Evolutionary conservation across 2,113 vertebrate genomes (phyloP), one percentile per base, ranked within the genome.

Genomic region (Sprattus sprattus): DNA sequence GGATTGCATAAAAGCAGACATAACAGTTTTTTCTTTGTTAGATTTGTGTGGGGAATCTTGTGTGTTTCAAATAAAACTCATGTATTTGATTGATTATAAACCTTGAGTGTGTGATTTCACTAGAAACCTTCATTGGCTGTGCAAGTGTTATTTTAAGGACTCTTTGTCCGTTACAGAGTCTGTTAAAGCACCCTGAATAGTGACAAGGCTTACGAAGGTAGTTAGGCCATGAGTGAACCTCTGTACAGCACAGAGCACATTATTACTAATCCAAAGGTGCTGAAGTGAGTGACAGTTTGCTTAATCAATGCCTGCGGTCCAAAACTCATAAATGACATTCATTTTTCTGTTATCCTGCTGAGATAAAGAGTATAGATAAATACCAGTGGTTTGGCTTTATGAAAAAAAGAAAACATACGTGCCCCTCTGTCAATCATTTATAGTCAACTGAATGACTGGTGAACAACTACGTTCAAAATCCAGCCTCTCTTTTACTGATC

Each of bases 381-480:
- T 78, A 1, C 10, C 7, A 39, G 28, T 1, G 13, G 5, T 25
- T 39, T 75, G 28, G 71, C 15, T 39, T 39, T 39, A 78, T 39
- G 10, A 11, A 25, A 67, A 32, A 78, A 78, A 78, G 5, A 32
- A 78, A 32, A 44, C 28, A 39, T 16, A 78, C 4, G 13, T 39
- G 9, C 11, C 22, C 49, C 83, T 25, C 87, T 92, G 89, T 94
- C 90, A 95, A 94, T 95, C 75, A 95, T 95, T 95, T 95, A 91
- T 90, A 83, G 1, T 20, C 2, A 22, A 3, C 67, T 71, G 39
- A 39, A 39, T 39, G 39, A 39, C 39, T 2, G 39, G 1, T 2
- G 83, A 85, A 64, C 13, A 46, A 67, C 32, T 82, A 44, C 10
- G n/a, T 85, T 84, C 75, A 46, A 84, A 81, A 87, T 86, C 82